phyloP scores from a whole-genome alignment of 1,140 invertebrate species.

The Nixonia krombeini region DNA sequence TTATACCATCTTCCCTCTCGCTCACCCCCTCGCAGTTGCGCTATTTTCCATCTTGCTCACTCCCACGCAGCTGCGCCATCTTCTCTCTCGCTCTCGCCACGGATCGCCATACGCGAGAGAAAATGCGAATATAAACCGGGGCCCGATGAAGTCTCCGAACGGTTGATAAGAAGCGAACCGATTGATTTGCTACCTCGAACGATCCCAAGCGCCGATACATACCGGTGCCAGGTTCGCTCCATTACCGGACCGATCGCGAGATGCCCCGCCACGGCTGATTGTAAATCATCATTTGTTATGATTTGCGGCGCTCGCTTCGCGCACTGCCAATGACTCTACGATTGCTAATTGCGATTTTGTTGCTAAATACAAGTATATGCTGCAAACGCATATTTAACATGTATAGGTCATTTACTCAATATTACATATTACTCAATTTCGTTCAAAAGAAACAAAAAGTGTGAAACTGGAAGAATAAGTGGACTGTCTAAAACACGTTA shows the following conservation, averaged over 20 bases:
- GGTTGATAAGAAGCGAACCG: conserved; percentile 41
- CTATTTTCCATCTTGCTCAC: conserved; percentile 12
- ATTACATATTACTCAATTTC: too few relatives aligned
- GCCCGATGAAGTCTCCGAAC: conserved; percentile 39
- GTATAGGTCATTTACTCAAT: too few relatives aligned
- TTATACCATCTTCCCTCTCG: too few relatives aligned
- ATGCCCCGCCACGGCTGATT: conserved; percentile 8
- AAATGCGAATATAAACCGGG: conserved; percentile 47
- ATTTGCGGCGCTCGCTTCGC: too few relatives aligned
- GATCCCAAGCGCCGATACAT: conserved; percentile 18
- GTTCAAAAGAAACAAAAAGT: too few relatives aligned
- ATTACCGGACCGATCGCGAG: conserved; percentile 40
- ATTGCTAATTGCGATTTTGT: too few relatives aligned
- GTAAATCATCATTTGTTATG: background rate
- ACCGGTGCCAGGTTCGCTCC: conserved; percentile 30
- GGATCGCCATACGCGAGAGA: conserved; percentile 42
- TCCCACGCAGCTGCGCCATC: conserved; percentile 41
- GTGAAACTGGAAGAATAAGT: too few relatives aligned
- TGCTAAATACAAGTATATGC: too few relatives aligned
- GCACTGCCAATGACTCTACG: too few relatives aligned
- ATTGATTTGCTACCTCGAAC: conserved; percentile 53
- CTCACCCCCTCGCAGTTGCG: background rate
- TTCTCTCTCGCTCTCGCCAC: conserved; percentile 32
- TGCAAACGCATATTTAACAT: too few relatives aligned
- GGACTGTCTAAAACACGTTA: too few relatives aligned